phyloP scores from a whole-genome alignment of 1,140 invertebrate genomes.

The Pseudoatta argentina region DNA sequence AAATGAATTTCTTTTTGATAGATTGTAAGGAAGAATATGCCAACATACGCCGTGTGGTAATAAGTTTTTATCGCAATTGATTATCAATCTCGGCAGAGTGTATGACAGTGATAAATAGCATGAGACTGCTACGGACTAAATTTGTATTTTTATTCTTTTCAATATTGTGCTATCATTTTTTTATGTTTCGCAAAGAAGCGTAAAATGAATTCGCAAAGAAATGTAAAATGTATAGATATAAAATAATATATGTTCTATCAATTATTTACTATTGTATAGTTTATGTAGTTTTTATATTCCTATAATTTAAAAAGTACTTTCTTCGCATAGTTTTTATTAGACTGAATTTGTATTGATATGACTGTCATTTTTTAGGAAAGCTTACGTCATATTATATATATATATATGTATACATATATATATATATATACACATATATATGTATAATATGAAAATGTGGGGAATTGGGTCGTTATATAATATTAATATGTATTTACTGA shows the following conservation, averaged over 20 bases:
- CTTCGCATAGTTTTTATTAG: slow-evolving; percentile 68
- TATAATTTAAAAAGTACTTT: slow-evolving; percentile 67
- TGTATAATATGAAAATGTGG: slow-evolving; percentile 19
- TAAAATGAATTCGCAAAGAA: slow-evolving; percentile 40
- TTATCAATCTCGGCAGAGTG: background rate
- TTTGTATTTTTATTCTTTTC: slow-evolving; percentile 51
- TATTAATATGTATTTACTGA: slow-evolving; percentile 62
- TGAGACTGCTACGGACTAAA: slow-evolving; percentile 7
- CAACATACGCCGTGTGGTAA: slow-evolving; percentile 5
- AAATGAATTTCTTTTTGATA: slow-evolving; percentile 36
- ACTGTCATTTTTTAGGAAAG: slow-evolving; percentile 62
- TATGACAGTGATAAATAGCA: slow-evolving; percentile 8
- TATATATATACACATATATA: too few relatives aligned
- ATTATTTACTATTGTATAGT: slow-evolving; percentile 58
- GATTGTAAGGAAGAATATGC: slow-evolving; percentile 12
- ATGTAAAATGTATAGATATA: slow-evolving; percentile 63
- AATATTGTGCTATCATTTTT: slow-evolving; percentile 21
- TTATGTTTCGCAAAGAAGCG: slow-evolving; percentile 61
- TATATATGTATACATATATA: too few relatives aligned
- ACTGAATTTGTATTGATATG: slow-evolving; percentile 74
- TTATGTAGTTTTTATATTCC: slow-evolving; percentile 66
- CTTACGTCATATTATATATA: slow-evolving; percentile 8
- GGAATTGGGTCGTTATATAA: slow-evolving; percentile 30
- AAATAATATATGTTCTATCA: slow-evolving; percentile 64
- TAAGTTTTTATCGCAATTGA: slow-evolving; percentile 6